Evolutionary conservation across 1,140 invertebrate genomes (phyloP).

Genomic region (Drosophila lacteicornis): DNA sequence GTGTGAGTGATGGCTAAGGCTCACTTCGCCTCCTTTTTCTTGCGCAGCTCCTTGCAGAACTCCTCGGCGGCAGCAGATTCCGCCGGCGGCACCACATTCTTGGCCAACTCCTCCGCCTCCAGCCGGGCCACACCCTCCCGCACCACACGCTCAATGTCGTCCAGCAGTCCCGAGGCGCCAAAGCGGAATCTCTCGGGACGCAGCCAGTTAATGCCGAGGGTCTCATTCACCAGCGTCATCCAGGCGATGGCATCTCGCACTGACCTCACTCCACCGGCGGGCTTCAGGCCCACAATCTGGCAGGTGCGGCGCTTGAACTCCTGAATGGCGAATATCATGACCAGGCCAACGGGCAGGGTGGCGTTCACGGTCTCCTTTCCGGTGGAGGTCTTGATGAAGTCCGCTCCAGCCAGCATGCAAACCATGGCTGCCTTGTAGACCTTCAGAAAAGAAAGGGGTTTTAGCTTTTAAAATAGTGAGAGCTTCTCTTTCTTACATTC

Average conservation of each 20-base stretch:
- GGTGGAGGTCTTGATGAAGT: constrained; percentile 99
- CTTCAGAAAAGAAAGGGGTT: constrained; percentile 1
- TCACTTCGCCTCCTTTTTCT: constrained; percentile 26
- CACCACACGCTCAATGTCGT: constrained; percentile 88
- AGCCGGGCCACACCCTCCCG: constrained; percentile 52
- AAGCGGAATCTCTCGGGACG: constrained; percentile 94
- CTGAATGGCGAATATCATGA: constrained; percentile 97
- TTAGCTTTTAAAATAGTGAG: no score
- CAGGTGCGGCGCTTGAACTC: constrained; percentile 91
- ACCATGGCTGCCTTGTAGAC: constrained; percentile 94
- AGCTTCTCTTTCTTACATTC: constrained; percentile 87
- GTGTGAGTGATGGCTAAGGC: constrained; percentile 31
- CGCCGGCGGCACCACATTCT: not conserved
- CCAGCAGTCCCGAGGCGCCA: constrained; percentile 95
- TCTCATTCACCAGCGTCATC: constrained; percentile 93
- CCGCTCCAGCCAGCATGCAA: constrained; percentile 97
- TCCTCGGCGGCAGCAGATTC: constrained; percentile 9
- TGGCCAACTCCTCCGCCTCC: constrained; percentile 31
- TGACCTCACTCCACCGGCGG: constrained; percentile 97
- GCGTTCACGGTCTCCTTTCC: constrained; percentile 99
- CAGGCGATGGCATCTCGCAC: constrained; percentile 94
- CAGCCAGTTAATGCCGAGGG: constrained; percentile 95
- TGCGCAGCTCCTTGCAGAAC: constrained; percentile 51
- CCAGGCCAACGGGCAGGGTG: constrained; percentile 94
- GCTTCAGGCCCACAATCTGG: constrained; percentile 97